A percentile compares a stretch with the other conserved stretches of the same genome.
phyloP scores from a whole-genome alignment of 1,140 invertebrate species.

The Aphelenchoides fujianensis region DNA sequence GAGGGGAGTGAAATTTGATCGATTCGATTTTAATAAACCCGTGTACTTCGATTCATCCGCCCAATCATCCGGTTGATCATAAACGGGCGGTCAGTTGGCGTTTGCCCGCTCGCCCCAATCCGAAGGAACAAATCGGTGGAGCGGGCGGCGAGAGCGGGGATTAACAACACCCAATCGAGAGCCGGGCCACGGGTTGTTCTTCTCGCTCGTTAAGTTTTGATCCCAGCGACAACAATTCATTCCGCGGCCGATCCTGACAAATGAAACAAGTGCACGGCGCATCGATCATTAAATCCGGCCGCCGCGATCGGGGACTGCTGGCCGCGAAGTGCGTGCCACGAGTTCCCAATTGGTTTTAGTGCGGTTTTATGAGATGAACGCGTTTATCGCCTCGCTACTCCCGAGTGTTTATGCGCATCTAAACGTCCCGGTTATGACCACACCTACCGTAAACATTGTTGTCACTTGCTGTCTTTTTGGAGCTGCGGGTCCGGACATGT shows the following conservation, averaged over 20 bases:
- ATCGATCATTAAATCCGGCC: background rate
- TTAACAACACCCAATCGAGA: slow-evolving; percentile 1
- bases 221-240: slow-evolving; percentile 2
- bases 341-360: no score
- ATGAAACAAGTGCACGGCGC: background rate
- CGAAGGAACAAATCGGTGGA: no score
- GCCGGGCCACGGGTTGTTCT: background rate
- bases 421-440: background rate
- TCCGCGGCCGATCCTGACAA: background rate
- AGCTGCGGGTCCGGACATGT: no score
- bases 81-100: background rate
- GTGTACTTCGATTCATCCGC: background rate
- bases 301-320: no score
- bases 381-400: background rate
- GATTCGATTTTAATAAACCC: background rate
- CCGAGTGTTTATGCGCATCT: background rate
- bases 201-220: background rate
- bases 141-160: background rate
- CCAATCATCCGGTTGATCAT: background rate
- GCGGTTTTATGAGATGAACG: background rate
- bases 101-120: no score
- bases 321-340: no score
- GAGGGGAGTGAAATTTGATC: background rate
- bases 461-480: no score
- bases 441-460: background rate